Base-by-base conservation (phyloP, 2,797 vertebrate genomes). In the Florisuga fusca region DNA sequence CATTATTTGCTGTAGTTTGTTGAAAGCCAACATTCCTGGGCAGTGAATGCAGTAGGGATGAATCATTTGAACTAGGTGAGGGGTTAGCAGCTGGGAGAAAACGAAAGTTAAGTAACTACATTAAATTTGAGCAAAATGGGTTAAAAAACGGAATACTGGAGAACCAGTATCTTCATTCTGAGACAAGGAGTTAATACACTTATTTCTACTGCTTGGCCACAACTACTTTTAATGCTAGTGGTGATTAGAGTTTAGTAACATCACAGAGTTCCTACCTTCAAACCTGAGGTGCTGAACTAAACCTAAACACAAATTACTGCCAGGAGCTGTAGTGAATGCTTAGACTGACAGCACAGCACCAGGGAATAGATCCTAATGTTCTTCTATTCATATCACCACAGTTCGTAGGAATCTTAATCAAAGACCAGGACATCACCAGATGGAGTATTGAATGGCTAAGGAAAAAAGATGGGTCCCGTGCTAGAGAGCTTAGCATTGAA, bases 1-100 rank as follows among this genome's bases (percentile, higher is more conserved):
- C 96, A 97, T 95, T 97, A 98, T 95, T 97, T 96, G 89, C 41
- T 93, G 96, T 97, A 97, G 96, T 97, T 97, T 97, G 97, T 97
- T 97, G 97, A 96, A 98, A 97, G 96, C 97, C 97, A 96, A 97
- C 97, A 97, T 98, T 98, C 98, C 95, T 97, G 78, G 95, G 94
- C 96, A 95, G 91, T 98, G 98, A 98, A 97, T 97, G 97, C 91
- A 94, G 61, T 58, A 85, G 77, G 98, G 93, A 92, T 98, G 97
- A 97, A 96, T 98, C 96, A 98, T 75, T 95, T 85, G 96, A 98
- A 98, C 93, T 97, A 95, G 98, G 98, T 98, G 96, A 98, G 98
- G 98, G 98, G 97, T 98, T 97, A 98, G 46, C 94, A 87, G 84
- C 92, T 91, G 86, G 84, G 93, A 91, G 59, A 86, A 97, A 96